phyloP scores from a whole-genome alignment of 2,888 invertebrate species.

The Tromatobia lineatoria region DNA sequence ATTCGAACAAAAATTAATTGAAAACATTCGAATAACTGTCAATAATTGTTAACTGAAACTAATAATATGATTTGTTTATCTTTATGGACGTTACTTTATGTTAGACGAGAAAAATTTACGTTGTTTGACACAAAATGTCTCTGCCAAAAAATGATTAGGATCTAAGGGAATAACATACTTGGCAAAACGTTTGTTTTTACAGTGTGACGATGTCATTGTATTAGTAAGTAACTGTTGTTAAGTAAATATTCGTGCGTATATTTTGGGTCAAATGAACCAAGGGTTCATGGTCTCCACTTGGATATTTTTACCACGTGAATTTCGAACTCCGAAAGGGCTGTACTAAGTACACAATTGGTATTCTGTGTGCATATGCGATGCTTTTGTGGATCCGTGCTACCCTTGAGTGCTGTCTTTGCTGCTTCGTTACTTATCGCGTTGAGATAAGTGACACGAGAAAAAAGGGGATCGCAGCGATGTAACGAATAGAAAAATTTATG shows the following conservation, averaged over 20 bases:
- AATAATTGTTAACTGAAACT: too few species aligned
- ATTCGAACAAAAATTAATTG: too few species aligned
- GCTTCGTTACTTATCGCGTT: slow-evolving; percentile 54
- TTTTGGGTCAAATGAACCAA: neutral
- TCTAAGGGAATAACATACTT: too few species aligned
- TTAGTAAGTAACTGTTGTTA: neutral
- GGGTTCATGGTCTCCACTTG: neutral
- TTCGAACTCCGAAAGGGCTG: neutral
- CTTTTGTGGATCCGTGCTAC: slow-evolving; percentile 1
- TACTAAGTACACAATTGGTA: neutral
- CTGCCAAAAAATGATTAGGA: too few species aligned
- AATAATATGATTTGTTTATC: too few species aligned
- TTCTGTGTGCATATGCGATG: slow-evolving; percentile 20
- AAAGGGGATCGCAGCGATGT: slow-evolving; percentile 7
- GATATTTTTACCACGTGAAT: neutral
- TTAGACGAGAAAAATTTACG: too few species aligned
- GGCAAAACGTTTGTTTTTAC: too few species aligned
- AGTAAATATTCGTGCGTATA: neutral
- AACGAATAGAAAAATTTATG: slow-evolving; percentile 51
- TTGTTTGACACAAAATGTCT: too few species aligned
- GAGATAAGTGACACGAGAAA: slow-evolving; percentile 47
- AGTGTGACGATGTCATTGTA: too few species aligned
- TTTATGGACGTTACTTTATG: too few species aligned
- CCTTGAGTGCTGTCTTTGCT: neutral
- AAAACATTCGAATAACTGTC: too few species aligned